phyloP scores from a whole-genome alignment of 2,888 invertebrate species.

The Drosophila tripunctata region DNA sequence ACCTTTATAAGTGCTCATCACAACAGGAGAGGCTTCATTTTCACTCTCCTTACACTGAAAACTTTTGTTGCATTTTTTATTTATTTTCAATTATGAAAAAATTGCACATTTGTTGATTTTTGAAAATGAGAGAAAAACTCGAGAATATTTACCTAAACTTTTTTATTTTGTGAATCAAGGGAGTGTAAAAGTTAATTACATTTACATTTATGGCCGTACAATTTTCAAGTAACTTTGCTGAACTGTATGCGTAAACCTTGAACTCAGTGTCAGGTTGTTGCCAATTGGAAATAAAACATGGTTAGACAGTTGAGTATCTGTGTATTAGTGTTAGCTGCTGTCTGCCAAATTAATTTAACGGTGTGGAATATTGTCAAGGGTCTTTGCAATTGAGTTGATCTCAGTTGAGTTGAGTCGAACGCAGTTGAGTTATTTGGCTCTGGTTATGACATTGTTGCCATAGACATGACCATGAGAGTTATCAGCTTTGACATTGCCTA shows the following conservation, averaged over 20 bases:
- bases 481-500: slow-evolving; percentile 30
- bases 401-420: neutral
- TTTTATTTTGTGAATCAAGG: neutral
- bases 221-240: slow-evolving; percentile 9
- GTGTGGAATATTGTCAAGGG: slow-evolving; percentile 38
- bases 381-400: neutral
- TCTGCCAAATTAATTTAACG: slow-evolving; percentile 50
- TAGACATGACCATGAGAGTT: slow-evolving; percentile 47
- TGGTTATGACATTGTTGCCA: slow-evolving; percentile 47
- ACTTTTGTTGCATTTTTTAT: neutral
- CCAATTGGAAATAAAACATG: slow-evolving; percentile 5
- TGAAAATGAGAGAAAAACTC: neutral
- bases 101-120: neutral
- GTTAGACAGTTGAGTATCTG: neutral
- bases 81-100: neutral
- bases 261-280: slow-evolving; percentile 24
- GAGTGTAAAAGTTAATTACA: slow-evolving; percentile 48
- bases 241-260: slow-evolving; percentile 38
- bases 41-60: neutral
- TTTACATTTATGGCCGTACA: slow-evolving; percentile 23
- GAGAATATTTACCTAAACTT: neutral
- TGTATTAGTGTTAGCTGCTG: neutral
- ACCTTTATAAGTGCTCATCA: slow-evolving; percentile 5
- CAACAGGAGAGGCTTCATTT: too few relatives aligned
- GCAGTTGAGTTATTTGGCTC: slow-evolving; percentile 12